Evolutionary conservation across 2,888 invertebrate species (phyloP), one percentile per base, ranked within the genome.

Genomic region (Drosophila tripunctata): DNA sequence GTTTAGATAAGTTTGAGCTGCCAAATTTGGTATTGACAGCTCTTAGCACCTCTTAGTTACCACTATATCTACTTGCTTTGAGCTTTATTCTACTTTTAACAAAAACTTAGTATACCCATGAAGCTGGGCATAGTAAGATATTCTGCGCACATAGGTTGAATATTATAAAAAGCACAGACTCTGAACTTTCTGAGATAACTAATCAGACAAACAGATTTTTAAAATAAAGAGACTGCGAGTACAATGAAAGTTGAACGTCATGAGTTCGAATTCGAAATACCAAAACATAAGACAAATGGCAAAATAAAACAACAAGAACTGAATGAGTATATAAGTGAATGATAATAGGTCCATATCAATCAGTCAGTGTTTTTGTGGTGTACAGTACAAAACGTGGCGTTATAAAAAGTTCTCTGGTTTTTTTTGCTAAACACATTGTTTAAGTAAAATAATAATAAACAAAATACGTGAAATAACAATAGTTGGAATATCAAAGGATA

Each of bases 321-420:
- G 27, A 71, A 54, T 63, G 43, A 43, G 76, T 83, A 87, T 88
- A 88, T 87, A 88, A 88, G 57, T 64, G 58, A 73, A 77, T 70
- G 76, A 56, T 74, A 75, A 72, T 64, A 70, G 60, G 65, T 52
- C 54, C 66, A 55, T 67, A 72, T 71, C 81, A 73, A 75, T 83
- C 88, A 87, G 88, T 87, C 67, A 70, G 72, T 72, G 75, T 70
- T 75, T 76, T 62, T 41, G 45, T 51, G 58, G 24, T 45, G 52
- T 30, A 50, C 35, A 33, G 66, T 65, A n/a, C 10, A 66, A 47
- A 51, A 45, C 65, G 51, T 33, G 17, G 21, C 36, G 43, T 38
- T 21, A 21, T 21, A 21, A 21, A 27, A 27, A 27, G 8, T n/a
- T n/a, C n/a, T 27, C 48, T 6, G 19, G 45, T 19, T 60, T 56